A percentile compares a stretch with the other conserved stretches of the same genome.
These are phyloP conservation scores for Linnaemya vulpina DNA, from an alignment of 2,888 invertebrate genomes.

Conservation along the genomic window DNA sequence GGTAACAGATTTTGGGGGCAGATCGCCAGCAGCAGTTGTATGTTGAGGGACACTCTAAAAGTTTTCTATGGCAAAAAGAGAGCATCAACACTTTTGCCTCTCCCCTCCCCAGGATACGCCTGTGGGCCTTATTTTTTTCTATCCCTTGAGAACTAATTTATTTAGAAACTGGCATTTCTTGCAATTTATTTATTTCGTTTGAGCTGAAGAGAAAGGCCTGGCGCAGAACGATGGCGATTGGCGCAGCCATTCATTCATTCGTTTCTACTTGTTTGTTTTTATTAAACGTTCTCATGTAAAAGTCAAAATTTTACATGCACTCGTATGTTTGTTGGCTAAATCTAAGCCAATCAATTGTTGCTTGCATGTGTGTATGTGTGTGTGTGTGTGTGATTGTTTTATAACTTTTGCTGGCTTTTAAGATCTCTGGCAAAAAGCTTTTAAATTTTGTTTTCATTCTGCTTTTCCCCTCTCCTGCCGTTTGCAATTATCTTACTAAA, in stretches of 20 bases:
- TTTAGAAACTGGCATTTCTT: slow-evolving; percentile 23
- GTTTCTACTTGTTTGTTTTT: slow-evolving; percentile 23
- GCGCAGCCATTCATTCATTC: neutral
- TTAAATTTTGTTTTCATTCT: slow-evolving; percentile 2
- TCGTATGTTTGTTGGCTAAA: slow-evolving; percentile 35
- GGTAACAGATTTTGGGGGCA: too few species aligned
- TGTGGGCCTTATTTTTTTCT: neutral
- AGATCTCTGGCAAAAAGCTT: slow-evolving; percentile 2
- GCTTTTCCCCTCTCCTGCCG: neutral
- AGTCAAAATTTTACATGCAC: slow-evolving; percentile 56
- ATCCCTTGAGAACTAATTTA: slow-evolving; percentile 69
- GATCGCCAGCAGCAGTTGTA: too few species aligned
- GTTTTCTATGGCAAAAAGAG: neutral
- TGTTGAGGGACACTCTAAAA: too few species aligned
- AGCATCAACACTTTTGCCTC: neutral
- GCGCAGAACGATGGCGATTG: slow-evolving; percentile 26
- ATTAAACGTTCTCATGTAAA: slow-evolving; percentile 65
- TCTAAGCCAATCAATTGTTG: slow-evolving; percentile 40
- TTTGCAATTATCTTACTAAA: slow-evolving; percentile 48
- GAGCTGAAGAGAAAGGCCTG: slow-evolving; percentile 38
- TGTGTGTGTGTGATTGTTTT: neutral
- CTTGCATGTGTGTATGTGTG: too few species aligned
- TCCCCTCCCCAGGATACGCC: neutral
- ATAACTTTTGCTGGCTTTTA: neutral
- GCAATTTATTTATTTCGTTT: slow-evolving; percentile 44